Evolutionary conservation across 2,797 vertebrate genomes (phyloP).

Genomic region (Enteromius mattozi): DNA sequence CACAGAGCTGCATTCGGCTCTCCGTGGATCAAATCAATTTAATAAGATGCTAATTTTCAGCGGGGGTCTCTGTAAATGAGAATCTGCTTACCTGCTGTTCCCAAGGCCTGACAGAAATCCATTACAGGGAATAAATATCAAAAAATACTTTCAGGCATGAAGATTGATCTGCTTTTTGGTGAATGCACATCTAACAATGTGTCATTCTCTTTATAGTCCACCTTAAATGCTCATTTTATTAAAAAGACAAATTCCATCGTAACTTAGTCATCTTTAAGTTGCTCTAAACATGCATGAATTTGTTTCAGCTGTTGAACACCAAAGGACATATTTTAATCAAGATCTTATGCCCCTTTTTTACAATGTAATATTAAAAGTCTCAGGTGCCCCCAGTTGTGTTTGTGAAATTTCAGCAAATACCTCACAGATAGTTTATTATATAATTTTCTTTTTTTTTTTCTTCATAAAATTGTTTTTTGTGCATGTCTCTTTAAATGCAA

Average conservation of each 20-base stretch:
- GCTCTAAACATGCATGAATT: not conserved
- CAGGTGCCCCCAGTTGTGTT: not conserved
- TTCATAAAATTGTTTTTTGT: not conserved
- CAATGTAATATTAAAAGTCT: not conserved
- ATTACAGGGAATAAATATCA: constrained; percentile 62
- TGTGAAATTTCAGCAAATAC: not conserved
- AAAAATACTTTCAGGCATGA: constrained; percentile 9
- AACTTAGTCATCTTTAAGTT: not conserved
- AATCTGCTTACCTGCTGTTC: constrained; percentile 69
- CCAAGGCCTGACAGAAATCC: constrained; percentile 61
- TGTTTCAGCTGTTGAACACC: not conserved
- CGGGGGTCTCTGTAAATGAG: constrained; percentile 74
- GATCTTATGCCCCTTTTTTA: not conserved
- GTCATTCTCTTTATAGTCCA: not conserved
- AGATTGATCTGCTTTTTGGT: not conserved
- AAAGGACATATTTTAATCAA: not conserved
- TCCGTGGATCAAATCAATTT: constrained; percentile 71
- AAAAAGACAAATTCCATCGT: not conserved
- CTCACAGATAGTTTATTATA: not conserved
- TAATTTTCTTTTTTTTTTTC: not conserved
- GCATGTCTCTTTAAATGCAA: not conserved
- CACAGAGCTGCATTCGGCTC: constrained; percentile 54
- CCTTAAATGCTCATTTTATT: not conserved
- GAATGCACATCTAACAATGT: not conserved
- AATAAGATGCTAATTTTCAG: constrained; percentile 77